Evolutionary conservation across 2,797 vertebrate genomes (phyloP).

Genomic region (Girardinus metallicus): DNA sequence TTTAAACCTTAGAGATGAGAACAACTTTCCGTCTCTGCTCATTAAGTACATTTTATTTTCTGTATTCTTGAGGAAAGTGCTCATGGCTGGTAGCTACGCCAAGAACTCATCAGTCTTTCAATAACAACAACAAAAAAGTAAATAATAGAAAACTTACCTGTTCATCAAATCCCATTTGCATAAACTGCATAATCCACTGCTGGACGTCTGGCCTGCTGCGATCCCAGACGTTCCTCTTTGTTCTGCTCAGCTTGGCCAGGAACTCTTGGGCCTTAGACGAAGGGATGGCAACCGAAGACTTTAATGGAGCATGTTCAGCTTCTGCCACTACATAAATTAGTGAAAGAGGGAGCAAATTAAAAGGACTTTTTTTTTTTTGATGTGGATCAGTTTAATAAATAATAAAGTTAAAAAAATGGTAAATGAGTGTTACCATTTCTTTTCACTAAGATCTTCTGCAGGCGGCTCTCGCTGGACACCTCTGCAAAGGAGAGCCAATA

Average conservation of each 20-base stretch:
- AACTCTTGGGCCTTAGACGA: conserved; percentile 88
- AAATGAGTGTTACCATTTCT: conserved; percentile 60
- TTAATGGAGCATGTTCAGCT: conserved; percentile 42
- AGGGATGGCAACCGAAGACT: conserved; percentile 77
- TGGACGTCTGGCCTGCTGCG: conserved; percentile 88
- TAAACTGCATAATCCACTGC: conserved; percentile 96
- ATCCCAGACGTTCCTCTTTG: conserved; percentile 90
- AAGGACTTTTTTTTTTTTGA: not conserved
- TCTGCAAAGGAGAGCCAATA: conserved; percentile 56
- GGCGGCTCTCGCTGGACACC: conserved; percentile 61
- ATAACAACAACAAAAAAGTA: not conserved
- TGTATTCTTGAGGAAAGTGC: not conserved
- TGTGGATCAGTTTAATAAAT: not conserved
- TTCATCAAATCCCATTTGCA: conserved; percentile 91
- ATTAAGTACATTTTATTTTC: not conserved
- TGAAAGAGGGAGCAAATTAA: conserved; percentile 10
- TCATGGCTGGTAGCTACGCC: not conserved
- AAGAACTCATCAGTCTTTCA: not conserved
- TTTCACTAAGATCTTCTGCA: conserved; percentile 72
- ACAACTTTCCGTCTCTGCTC: not conserved
- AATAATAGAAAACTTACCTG: conserved; percentile 75
- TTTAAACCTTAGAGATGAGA: not conserved
- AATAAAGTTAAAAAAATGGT: not conserved
- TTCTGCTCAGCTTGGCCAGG: conserved; percentile 82
- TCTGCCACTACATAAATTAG: conserved; percentile 47